Evolutionary conservation across 2,797 vertebrate genomes (phyloP).

Genomic region (Amniataba percoides): DNA sequence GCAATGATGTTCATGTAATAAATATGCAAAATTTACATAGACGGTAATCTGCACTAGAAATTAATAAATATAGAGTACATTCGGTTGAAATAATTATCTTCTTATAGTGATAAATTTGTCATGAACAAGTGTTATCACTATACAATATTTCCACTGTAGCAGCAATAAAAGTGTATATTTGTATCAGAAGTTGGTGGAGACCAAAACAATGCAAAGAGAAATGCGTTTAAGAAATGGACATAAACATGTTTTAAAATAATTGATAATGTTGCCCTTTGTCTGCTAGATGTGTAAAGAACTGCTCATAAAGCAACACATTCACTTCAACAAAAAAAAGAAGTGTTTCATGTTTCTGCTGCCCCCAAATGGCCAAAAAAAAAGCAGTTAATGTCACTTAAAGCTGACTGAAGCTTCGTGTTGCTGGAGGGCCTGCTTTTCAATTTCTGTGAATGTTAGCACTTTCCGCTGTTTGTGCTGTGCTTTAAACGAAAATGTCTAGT

Average conservation of each 20-base stretch:
- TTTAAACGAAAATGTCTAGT: conserved; percentile 11
- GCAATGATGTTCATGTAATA: too few relatives aligned
- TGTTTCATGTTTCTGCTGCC: background rate
- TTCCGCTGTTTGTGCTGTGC: background rate
- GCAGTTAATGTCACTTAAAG: background rate
- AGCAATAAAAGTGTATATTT: background rate
- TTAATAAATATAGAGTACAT: too few relatives aligned
- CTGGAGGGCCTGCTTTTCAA: background rate
- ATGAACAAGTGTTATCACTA: too few relatives aligned
- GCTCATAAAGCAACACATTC: background rate
- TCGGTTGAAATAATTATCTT: too few relatives aligned
- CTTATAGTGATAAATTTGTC: too few relatives aligned
- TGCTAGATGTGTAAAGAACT: background rate
- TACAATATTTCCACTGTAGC: too few relatives aligned
- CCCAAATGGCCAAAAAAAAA: background rate
- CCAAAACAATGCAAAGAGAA: background rate
- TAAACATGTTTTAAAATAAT: background rate
- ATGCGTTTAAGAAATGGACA: background rate
- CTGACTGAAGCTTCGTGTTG: too few relatives aligned
- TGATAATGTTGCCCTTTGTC: background rate
- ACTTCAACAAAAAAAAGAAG: too few relatives aligned
- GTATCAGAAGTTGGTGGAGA: background rate
- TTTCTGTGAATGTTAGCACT: background rate
- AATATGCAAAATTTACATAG: too few relatives aligned
- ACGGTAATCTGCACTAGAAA: too few relatives aligned